These are phyloP conservation scores for Zaprionus lachaisei DNA, from an alignment of 1,140 invertebrate species.

Conservation along the genomic window DNA sequence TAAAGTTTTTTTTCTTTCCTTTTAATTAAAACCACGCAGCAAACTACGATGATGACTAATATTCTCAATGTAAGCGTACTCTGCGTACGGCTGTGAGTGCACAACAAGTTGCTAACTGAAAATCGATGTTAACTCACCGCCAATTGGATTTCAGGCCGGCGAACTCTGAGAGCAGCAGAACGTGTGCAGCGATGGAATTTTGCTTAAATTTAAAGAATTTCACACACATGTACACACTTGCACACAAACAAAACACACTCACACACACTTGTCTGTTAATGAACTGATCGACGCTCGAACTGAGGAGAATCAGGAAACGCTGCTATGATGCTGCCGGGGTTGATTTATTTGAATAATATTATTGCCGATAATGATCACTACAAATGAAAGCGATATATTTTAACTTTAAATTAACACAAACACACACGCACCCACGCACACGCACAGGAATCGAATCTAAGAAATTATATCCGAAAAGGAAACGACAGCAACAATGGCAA, in stretches of 20 bases:
- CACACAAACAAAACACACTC: conserved; percentile 19
- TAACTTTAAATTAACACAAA: conserved; percentile 44
- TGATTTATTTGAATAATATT: conserved; percentile 38
- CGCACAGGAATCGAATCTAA: conserved; percentile 42
- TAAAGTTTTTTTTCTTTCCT: conserved; percentile 50
- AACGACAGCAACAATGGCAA: conserved; percentile 42
- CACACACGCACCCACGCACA: conserved; percentile 13
- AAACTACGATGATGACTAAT: conserved; percentile 67
- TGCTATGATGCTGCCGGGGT: not conserved
- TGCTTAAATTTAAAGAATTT: conserved; percentile 64
- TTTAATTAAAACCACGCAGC: conserved; percentile 66
- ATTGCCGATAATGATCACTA: conserved; percentile 12
- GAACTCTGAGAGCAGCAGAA: conserved; percentile 19
- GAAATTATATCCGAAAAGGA: conserved; percentile 49
- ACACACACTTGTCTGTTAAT: conserved; percentile 33
- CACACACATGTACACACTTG: conserved; percentile 34
- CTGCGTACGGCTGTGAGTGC: conserved; percentile 18
- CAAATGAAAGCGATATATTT: conserved; percentile 39
- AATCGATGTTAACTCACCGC: conserved; percentile 61
- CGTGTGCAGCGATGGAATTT: conserved; percentile 47
- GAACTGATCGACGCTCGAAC: conserved; percentile 49
- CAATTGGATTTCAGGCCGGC: conserved; percentile 41
- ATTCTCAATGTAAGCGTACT: conserved; percentile 28
- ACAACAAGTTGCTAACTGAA: conserved; percentile 48
- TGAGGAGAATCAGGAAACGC: conserved; percentile 32